A percentile compares a stretch with the other conserved stretches of the same genome.
Conservation (phyloP, 92 coral and sea anemone species). For the Isaurus tuberculatus region DNA sequence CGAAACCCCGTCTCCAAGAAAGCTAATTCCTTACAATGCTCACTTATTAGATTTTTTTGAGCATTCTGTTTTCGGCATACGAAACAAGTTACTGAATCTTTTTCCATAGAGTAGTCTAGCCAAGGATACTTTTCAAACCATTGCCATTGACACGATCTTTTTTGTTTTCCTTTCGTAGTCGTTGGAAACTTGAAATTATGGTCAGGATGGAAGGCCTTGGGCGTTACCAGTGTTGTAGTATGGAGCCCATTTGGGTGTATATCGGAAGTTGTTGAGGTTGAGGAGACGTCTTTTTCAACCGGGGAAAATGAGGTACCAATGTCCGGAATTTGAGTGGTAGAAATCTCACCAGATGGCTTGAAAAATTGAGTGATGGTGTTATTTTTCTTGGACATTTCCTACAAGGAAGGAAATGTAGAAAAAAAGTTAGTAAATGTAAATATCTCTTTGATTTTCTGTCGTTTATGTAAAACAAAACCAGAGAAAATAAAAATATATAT, state of each 20-base stretch:
- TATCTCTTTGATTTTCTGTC: slow-evolving; percentile 31
- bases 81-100: slow-evolving; percentile 33
- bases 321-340: slow-evolving; percentile 36
- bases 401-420: slow-evolving; percentile 34
- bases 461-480: slow-evolving; percentile 32
- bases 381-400: slow-evolving; percentile 33
- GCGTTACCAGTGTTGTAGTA: slow-evolving; percentile 35
- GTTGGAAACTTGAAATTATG: slow-evolving; percentile 33
- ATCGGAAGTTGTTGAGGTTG: slow-evolving; percentile 35
- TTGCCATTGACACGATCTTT: slow-evolving; percentile 34
- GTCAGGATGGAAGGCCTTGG: slow-evolving; percentile 37
- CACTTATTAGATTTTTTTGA: slow-evolving; percentile 35
- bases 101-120: slow-evolving; percentile 34
- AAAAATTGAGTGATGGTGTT: slow-evolving; percentile 33
- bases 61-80: slow-evolving; percentile 37
- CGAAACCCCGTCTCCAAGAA: slow-evolving; percentile 37
- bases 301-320: slow-evolving; percentile 33
- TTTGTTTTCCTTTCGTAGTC: slow-evolving; percentile 34
- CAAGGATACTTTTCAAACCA: slow-evolving; percentile 34
- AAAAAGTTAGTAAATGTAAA: slow-evolving; percentile 31
- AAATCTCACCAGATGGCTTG: slow-evolving; percentile 35
- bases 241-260: slow-evolving; percentile 35
- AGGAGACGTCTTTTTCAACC: slow-evolving; percentile 35
- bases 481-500: slow-evolving; percentile 30
- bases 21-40: slow-evolving; percentile 37